Conservation (phyloP, 1,140 invertebrate genomes). For the Cydia fagiglandana region DNA sequence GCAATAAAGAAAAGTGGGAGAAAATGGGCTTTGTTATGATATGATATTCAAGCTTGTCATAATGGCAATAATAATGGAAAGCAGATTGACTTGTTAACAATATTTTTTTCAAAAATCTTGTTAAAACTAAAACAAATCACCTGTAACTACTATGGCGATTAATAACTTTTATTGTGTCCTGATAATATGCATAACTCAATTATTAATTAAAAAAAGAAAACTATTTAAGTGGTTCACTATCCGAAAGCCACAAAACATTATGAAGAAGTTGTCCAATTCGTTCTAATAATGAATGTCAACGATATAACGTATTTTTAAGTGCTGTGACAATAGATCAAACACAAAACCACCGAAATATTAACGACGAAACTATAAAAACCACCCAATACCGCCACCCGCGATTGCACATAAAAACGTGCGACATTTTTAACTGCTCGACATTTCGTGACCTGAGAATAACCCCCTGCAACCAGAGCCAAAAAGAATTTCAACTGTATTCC, state of each 20-base stretch:
- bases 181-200: no score
- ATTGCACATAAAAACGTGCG: constrained; percentile 5
- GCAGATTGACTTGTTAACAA: no score
- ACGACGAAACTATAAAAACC: not conserved
- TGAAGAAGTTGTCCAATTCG: not conserved
- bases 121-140: no score
- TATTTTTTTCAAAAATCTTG: no score
- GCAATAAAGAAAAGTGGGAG: no score
- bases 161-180: no score
- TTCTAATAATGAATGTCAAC: not conserved
- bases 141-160: no score
- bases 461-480: not conserved
- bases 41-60: no score
- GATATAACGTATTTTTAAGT: not conserved
- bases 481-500: not conserved
- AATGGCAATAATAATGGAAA: no score
- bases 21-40: no score
- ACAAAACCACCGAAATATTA: constrained; percentile 6
- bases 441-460: constrained; percentile 14
- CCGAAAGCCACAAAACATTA: not conserved
- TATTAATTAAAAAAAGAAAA: not conserved
- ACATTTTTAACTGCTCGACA: constrained; percentile 18
- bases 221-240: not conserved
- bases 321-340: constrained; percentile 1
- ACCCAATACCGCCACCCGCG: constrained; percentile 9